Percentiles rank a stretch among this genome's conserved stretches.
phyloP scores from a whole-genome alignment of 2,113 vertebrate species.

The Micronycteris hirsuta region DNA sequence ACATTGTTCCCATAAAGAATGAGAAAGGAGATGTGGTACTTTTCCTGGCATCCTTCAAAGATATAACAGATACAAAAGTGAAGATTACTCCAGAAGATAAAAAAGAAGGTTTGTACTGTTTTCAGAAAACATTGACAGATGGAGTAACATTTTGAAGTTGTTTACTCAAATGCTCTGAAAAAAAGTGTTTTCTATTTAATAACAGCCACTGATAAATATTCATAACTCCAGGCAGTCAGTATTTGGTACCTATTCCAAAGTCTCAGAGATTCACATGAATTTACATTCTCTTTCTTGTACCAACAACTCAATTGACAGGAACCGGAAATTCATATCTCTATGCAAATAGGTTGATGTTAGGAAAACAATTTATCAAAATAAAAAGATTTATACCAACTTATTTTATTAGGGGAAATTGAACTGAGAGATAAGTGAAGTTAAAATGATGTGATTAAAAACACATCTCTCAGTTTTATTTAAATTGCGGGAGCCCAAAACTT shows the following conservation, averaged over 20 bases:
- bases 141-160: slow-evolving; percentile 25
- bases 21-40: slow-evolving; percentile 99
- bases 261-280: neutral
- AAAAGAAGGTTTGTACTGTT: slow-evolving; percentile 90
- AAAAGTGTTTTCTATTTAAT: slow-evolving; percentile 33
- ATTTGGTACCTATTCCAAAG: neutral
- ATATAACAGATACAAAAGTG: slow-evolving; percentile 95
- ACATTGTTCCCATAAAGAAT: slow-evolving; percentile 98
- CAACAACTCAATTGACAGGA: neutral
- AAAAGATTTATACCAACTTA: neutral
- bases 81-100: slow-evolving; percentile 93
- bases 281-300: neutral
- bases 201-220: slow-evolving; percentile 59
- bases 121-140: slow-evolving; percentile 60
- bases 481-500: neutral
- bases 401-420: neutral
- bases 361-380: neutral
- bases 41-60: slow-evolving; percentile 97
- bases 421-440: neutral
- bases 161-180: slow-evolving; percentile 38
- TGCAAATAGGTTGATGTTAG: neutral
- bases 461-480: neutral
- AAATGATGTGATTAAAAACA: neutral
- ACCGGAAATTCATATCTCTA: neutral
- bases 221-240: neutral